Conservation (phyloP, 2,113 vertebrate genomes). For the Galbula dea region DNA sequence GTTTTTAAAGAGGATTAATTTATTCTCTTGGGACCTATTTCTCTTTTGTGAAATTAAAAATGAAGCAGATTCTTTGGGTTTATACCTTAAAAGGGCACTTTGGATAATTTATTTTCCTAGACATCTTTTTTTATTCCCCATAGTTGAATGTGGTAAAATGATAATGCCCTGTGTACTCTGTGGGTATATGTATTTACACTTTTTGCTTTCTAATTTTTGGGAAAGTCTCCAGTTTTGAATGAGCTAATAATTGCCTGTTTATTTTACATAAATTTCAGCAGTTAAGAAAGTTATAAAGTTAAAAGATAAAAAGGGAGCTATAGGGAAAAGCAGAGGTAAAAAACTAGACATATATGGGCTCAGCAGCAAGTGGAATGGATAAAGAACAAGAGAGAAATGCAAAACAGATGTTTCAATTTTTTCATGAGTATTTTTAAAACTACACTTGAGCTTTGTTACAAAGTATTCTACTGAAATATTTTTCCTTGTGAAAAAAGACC, state of each 20-base stretch:
- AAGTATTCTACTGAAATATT: background rate
- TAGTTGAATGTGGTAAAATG: background rate
- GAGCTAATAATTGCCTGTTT: background rate
- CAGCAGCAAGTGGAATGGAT: background rate
- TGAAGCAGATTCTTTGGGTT: background rate
- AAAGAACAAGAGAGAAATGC: background rate
- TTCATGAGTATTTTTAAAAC: background rate
- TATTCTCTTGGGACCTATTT: conserved; percentile 15
- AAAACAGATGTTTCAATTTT: background rate
- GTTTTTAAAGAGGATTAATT: background rate
- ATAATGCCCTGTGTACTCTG: background rate
- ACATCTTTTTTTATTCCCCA: background rate
- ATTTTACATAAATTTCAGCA: background rate
- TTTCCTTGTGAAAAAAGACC: background rate
- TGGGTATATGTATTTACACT: background rate
- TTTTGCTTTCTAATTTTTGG: background rate
- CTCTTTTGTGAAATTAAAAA: background rate
- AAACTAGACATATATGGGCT: background rate
- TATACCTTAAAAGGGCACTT: background rate
- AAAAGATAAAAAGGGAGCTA: background rate
- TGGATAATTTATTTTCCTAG: background rate
- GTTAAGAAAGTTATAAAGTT: background rate
- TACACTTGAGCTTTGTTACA: background rate
- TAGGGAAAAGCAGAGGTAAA: background rate
- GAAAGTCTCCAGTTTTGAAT: background rate